These are phyloP conservation scores for Drosophila dunni DNA, from an alignment of 1,140 invertebrate genomes.

Conservation along the genomic window DNA sequence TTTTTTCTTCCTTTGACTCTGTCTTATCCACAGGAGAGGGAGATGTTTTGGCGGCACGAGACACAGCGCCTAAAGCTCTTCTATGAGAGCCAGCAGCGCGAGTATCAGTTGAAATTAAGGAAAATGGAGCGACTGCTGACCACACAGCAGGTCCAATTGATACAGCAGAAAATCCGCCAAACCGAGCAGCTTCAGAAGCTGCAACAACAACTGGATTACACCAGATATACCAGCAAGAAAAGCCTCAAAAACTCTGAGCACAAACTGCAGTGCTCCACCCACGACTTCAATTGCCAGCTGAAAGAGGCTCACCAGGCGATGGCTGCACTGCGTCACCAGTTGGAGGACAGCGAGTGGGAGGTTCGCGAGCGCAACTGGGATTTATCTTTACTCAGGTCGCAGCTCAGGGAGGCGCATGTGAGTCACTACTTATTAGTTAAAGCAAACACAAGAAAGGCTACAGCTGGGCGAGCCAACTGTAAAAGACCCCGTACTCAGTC, in stretches of 20 bases:
- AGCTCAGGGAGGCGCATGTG: conserved; percentile 91
- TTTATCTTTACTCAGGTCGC: conserved; percentile 90
- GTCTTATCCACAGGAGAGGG: conserved; percentile 68
- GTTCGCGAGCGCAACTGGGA: conserved; percentile 90
- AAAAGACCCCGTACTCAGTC: too few relatives aligned
- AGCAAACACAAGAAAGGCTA: too few relatives aligned
- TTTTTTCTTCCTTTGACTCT: neutral
- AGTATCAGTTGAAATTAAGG: conserved; percentile 88
- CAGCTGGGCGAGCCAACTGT: too few relatives aligned
- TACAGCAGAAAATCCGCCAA: conserved; percentile 88
- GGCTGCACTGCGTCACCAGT: conserved; percentile 86
- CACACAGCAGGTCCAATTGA: conserved; percentile 89
- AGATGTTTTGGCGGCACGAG: conserved; percentile 80
- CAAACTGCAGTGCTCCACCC: conserved; percentile 57
- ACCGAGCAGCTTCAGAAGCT: conserved; percentile 86
- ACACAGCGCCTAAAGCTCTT: conserved; percentile 86
- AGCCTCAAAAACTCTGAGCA: conserved; percentile 77
- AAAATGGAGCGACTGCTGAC: conserved; percentile 90
- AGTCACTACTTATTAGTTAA: conserved; percentile 8
- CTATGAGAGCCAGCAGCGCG: conserved; percentile 89
- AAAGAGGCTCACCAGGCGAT: conserved; percentile 58
- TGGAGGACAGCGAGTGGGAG: conserved; percentile 92
- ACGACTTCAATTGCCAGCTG: conserved; percentile 68
- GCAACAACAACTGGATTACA: conserved; percentile 81
- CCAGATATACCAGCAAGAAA: conserved; percentile 85